These are phyloP conservation scores for Drosophila ercepeae DNA, from an alignment of 1,140 invertebrate species.

Conservation along the genomic window DNA sequence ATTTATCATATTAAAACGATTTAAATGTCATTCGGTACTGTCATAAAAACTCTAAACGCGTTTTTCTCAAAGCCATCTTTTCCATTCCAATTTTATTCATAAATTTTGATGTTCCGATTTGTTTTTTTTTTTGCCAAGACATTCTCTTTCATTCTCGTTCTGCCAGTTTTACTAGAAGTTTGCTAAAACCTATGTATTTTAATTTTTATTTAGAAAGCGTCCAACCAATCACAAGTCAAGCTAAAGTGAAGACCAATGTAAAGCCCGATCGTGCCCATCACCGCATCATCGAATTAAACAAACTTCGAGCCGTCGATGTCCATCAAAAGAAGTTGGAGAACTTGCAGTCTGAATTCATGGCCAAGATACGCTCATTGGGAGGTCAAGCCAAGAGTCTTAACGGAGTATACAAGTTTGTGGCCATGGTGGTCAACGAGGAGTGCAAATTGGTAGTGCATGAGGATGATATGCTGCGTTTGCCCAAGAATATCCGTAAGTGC, in stretches of 20 bases:
- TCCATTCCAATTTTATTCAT: too few relatives aligned
- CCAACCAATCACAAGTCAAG: too few relatives aligned
- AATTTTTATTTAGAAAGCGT: neutral
- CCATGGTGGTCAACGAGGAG: constrained; percentile 30
- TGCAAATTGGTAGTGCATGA: constrained; percentile 41
- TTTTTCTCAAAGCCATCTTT: too few relatives aligned
- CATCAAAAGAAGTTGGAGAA: constrained; percentile 34
- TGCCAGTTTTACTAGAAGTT: too few relatives aligned
- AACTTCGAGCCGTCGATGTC: neutral
- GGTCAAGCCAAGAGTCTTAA: neutral
- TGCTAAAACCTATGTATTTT: too few relatives aligned
- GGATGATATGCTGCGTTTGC: constrained; percentile 35
- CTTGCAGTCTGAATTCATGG: constrained; percentile 50
- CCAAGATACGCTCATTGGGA: constrained; percentile 9
- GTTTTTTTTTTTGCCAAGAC: too few relatives aligned
- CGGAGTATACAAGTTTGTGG: constrained; percentile 50
- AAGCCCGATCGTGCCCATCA: neutral
- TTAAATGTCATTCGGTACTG: too few relatives aligned
- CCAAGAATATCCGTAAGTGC: constrained; percentile 58
- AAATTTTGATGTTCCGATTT: too few relatives aligned
- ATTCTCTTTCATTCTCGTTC: too few relatives aligned
- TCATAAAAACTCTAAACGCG: too few relatives aligned
- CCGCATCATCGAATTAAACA: neutral
- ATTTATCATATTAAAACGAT: too few relatives aligned
- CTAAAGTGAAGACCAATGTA: neutral